phyloP scores from a whole-genome alignment of 2,113 vertebrate genomes.

The Syrmaticus mikado region DNA sequence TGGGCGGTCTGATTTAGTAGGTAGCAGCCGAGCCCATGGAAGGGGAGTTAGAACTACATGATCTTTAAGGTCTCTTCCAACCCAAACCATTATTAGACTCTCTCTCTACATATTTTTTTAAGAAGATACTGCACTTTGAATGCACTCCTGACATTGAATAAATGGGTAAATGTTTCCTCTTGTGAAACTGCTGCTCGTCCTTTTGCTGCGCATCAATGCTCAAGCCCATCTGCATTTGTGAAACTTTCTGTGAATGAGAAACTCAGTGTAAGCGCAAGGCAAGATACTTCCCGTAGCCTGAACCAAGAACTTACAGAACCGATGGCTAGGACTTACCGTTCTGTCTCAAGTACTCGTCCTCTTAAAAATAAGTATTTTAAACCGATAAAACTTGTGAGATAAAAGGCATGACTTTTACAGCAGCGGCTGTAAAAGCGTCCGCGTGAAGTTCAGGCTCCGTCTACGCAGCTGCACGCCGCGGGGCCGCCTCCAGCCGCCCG shows the following conservation, averaged over 20 bases:
- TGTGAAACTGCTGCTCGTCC: fast-evolving
- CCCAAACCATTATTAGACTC: too few species aligned
- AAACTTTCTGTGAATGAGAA: not conserved
- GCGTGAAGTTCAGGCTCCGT: not conserved
- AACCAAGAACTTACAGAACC: not conserved
- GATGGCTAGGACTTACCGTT: fast-evolving
- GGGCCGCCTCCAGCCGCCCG: too few species aligned
- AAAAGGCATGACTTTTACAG: not conserved
- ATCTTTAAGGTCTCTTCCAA: too few species aligned
- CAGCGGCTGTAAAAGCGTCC: fast-evolving
- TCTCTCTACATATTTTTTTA: fast-evolving
- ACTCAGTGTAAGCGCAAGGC: fast-evolving
- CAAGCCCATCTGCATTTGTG: not conserved
- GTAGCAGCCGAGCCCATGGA: too few species aligned
- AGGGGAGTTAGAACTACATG: too few species aligned
- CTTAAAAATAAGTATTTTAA: not conserved
- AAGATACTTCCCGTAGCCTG: not conserved
- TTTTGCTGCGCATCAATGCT: not conserved
- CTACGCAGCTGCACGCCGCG: too few species aligned
- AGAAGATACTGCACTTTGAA: not conserved
- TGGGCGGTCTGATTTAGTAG: too few species aligned
- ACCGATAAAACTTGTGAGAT: not conserved
- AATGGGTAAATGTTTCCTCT: not conserved
- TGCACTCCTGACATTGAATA: not conserved
- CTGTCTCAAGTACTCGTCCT: fast-evolving